Evolutionary conservation across 1,140 invertebrate genomes (phyloP).

Genomic region (Onthophagus taurus): DNA sequence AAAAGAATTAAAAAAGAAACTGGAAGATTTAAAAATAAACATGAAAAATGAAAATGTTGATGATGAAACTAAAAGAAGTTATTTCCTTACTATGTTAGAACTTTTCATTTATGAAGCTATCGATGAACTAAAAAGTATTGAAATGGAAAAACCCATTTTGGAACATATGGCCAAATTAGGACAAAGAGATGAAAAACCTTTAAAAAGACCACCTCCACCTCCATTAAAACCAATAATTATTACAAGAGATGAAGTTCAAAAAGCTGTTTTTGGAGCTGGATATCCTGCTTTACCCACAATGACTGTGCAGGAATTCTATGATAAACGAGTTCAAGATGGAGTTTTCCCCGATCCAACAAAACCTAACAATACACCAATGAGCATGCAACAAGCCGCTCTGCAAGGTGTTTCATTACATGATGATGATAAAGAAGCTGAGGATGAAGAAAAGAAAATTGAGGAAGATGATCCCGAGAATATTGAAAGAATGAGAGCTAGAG

Average conservation of each 20-base stretch:
- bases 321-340: slow-evolving; percentile 74
- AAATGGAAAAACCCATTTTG: slow-evolving; percentile 63
- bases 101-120: slow-evolving; percentile 62
- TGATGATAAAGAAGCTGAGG: slow-evolving; percentile 45
- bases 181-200: slow-evolving; percentile 32
- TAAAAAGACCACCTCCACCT: slow-evolving; percentile 35
- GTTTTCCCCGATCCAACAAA: slow-evolving; percentile 41
- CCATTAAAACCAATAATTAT: slow-evolving; percentile 88
- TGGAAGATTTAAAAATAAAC: slow-evolving; percentile 54
- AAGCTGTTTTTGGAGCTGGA: slow-evolving; percentile 86
- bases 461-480: slow-evolving; percentile 65
- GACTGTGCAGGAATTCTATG: slow-evolving; percentile 93
- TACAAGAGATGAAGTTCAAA: slow-evolving; percentile 80
- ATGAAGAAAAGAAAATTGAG: slow-evolving; percentile 49
- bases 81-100: slow-evolving; percentile 70
- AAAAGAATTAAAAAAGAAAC: slow-evolving; percentile 66
- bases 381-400: slow-evolving; percentile 33
- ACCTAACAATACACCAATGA: slow-evolving; percentile 22
- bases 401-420: slow-evolving; percentile 36
- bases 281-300: slow-evolving; percentile 89
- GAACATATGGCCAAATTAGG: slow-evolving; percentile 55
- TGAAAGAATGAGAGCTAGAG: slow-evolving; percentile 58
- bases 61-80: slow-evolving; percentile 73
- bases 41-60: slow-evolving; percentile 56
- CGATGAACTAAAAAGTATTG: slow-evolving; percentile 68